phyloP scores from a whole-genome alignment of 2,888 invertebrate genomes.

The Kryphioiulus occultus region DNA sequence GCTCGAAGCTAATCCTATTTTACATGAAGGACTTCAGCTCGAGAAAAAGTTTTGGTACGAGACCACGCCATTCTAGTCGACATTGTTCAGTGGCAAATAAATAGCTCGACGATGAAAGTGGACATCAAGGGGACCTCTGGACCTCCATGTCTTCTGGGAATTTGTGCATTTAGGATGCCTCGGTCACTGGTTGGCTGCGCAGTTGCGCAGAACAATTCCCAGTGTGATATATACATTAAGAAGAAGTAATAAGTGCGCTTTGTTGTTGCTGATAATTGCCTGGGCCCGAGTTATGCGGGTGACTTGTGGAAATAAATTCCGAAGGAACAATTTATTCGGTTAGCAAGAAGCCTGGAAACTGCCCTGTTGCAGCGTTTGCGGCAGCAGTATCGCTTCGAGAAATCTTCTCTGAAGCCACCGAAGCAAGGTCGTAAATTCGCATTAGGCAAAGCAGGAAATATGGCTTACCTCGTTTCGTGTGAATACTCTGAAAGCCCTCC shows the following conservation, averaged over 20 bases:
- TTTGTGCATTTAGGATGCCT: background rate
- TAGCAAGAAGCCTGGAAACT: too few relatives aligned
- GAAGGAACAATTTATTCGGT: background rate
- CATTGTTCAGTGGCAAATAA: background rate
- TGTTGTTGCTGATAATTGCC: background rate
- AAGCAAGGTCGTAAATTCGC: background rate
- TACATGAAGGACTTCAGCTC: background rate
- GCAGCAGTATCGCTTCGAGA: background rate
- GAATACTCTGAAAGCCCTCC: background rate
- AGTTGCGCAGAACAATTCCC: background rate
- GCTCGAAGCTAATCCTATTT: background rate
- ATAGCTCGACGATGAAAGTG: background rate
- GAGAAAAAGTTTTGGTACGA: background rate
- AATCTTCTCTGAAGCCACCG: background rate
- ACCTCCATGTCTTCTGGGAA: background rate
- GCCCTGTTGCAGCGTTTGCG: background rate
- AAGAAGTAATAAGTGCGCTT: background rate
- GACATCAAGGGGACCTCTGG: background rate
- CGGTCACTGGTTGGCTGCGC: background rate
- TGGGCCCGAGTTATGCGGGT: background rate
- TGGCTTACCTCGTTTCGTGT: background rate
- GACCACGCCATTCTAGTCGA: background rate
- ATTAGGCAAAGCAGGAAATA: background rate
- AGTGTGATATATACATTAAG: constrained; percentile 11
- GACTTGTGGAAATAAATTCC: background rate